These are phyloP conservation scores for Lordiphosa mommai DNA, from an alignment of 1,140 invertebrate species.

Conservation along the genomic window DNA sequence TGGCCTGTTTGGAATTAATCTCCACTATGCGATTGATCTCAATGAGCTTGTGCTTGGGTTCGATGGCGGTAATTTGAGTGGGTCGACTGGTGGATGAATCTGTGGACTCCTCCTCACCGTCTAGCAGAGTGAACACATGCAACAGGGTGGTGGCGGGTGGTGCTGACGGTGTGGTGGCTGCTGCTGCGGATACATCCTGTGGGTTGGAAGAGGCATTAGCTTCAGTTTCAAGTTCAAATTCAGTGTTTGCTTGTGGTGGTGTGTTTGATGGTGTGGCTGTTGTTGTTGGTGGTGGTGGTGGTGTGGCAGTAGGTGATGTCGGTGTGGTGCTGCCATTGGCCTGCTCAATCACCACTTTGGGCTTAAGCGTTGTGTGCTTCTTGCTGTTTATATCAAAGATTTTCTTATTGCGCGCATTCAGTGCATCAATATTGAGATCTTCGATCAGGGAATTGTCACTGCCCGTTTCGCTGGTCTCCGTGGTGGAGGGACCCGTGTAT, in stretches of 20 bases:
- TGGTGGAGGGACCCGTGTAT: conserved; percentile 67
- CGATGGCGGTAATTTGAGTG: conserved; percentile 16
- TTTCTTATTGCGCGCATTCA: conserved; percentile 81
- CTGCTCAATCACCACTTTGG: conserved; percentile 40
- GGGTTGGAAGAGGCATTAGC: conserved; percentile 69
- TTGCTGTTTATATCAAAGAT: conserved; percentile 80
- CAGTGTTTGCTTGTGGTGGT: conserved; percentile 12
- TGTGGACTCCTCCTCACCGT: conserved; percentile 43
- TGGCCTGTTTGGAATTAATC: conserved; percentile 83
- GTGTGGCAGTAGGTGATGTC: conserved; percentile 65
- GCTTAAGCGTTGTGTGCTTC: conserved; percentile 74
- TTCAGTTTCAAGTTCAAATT: conserved; percentile 22
- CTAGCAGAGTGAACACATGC: conserved; percentile 80
- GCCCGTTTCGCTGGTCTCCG: conserved; percentile 41
- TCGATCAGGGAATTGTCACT: conserved; percentile 72
- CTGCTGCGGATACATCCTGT: conserved; percentile 33
- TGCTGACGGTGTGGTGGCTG: conserved; percentile 56
- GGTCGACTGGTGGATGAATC: conserved; percentile 14
- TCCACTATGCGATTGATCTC: conserved; percentile 85
- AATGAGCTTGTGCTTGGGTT: conserved; percentile 82
- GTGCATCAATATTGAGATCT: conserved; percentile 79
- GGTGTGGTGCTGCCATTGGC: conserved; percentile 5
- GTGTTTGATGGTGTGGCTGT: conserved; percentile 35
- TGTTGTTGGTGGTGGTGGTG: conserved; percentile 38
- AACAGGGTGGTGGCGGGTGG: conserved; percentile 80